Evolutionary conservation across 2,113 vertebrate genomes (phyloP).

Genomic region (Lynx canadensis): DNA sequence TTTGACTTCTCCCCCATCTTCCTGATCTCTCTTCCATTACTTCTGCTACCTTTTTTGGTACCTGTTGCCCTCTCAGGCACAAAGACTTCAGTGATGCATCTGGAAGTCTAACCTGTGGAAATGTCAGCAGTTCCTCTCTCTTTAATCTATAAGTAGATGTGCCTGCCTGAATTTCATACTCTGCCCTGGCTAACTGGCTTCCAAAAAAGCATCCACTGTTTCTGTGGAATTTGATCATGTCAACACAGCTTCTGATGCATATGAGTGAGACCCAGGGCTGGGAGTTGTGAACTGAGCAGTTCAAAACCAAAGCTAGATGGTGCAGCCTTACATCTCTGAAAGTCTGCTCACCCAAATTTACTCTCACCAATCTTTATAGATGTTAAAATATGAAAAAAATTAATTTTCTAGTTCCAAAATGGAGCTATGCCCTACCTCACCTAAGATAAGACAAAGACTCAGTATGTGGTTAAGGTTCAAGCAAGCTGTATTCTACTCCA

Average conservation of each 20-base stretch:
- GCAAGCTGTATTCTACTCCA: background rate
- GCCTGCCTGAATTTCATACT: background rate
- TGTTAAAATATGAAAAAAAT: background rate
- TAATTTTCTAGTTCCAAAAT: background rate
- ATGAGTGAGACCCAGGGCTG: background rate
- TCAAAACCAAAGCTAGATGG: background rate
- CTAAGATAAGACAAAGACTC: background rate
- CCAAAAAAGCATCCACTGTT: background rate
- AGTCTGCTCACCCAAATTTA: background rate
- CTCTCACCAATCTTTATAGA: background rate
- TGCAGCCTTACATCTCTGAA: background rate
- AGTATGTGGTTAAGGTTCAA: background rate
- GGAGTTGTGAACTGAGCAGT: background rate
- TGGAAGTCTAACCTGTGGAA: background rate
- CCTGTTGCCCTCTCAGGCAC: background rate
- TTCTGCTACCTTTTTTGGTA: background rate
- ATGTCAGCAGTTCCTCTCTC: background rate
- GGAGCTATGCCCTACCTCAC: accelerated
- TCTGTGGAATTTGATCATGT: background rate
- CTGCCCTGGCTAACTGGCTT: background rate
- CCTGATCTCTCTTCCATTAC: background rate
- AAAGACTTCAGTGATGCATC: background rate
- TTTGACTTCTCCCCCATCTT: background rate
- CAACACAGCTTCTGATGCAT: background rate
- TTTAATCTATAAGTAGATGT: background rate